phyloP scores from a whole-genome alignment of 2,888 invertebrate species.

The Selenia dentaria region DNA sequence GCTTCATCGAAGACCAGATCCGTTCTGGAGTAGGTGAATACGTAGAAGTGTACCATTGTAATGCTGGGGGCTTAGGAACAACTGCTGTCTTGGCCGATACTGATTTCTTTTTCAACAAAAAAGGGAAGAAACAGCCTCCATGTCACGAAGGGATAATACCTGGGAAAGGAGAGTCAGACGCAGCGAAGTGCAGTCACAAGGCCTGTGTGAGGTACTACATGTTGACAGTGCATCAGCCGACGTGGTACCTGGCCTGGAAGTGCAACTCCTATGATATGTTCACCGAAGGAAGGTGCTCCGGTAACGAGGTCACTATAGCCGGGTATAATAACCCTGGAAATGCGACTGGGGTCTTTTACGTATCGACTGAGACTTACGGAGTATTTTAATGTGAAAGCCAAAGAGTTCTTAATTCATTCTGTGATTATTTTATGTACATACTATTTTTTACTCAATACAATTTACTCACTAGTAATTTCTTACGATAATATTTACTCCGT shows the following conservation, averaged over 20 bases:
- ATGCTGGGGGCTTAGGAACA: constrained; percentile 81
- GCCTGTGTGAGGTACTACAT: constrained; percentile 68
- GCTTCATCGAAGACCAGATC: constrained; percentile 70
- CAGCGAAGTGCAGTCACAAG: constrained; percentile 73
- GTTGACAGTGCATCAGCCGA: constrained; percentile 58
- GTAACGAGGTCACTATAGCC: constrained; percentile 64
- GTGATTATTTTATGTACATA: no score
- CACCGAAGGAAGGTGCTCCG: constrained; percentile 59
- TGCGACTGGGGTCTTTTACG: constrained; percentile 71
- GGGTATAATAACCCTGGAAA: constrained; percentile 75
- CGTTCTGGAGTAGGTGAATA: constrained; percentile 81
- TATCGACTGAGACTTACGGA: constrained; percentile 64
- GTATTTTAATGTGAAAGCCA: constrained; percentile 30
- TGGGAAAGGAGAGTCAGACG: constrained; percentile 64
- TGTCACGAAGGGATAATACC: constrained; percentile 68
- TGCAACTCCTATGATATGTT: constrained; percentile 66
- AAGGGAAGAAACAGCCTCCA: constrained; percentile 82
- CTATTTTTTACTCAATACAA: no score
- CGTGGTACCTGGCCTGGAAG: constrained; percentile 63
- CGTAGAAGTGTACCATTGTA: constrained; percentile 86
- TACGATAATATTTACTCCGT: no score
- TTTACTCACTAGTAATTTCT: no score
- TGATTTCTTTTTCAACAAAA: constrained; percentile 85
- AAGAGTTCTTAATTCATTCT: no score
- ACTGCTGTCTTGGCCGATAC: constrained; percentile 79